A percentile compares a stretch with the other conserved stretches of the same genome.
Evolutionary conservation across 1,140 invertebrate genomes (phyloP).

Genomic region (Drosophila truncata): DNA sequence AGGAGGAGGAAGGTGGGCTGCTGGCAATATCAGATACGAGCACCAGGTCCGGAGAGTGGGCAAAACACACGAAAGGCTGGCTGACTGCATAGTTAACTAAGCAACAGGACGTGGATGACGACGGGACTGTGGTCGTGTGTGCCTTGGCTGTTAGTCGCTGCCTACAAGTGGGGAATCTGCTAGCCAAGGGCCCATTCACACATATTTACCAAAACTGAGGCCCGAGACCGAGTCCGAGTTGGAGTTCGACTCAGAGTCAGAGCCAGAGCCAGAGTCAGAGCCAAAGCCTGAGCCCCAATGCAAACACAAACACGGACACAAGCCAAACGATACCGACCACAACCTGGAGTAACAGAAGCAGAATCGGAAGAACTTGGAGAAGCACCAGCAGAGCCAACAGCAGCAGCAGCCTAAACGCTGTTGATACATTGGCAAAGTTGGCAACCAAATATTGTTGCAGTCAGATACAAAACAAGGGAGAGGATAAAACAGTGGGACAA

Average conservation of each 20-base stretch:
- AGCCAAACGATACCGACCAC: constrained; percentile 49
- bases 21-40: constrained; percentile 61
- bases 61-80: constrained; percentile 58
- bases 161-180: constrained; percentile 43
- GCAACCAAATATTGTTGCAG: constrained; percentile 82
- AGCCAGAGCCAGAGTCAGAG: not conserved
- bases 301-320: constrained; percentile 55
- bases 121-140: constrained; percentile 19
- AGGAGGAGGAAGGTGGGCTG: constrained; percentile 37
- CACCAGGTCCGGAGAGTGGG: constrained; percentile 27
- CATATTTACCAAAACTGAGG: constrained; percentile 43
- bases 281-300: constrained; percentile 34
- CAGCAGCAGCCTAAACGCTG: constrained; percentile 71
- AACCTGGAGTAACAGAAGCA: constrained; percentile 32
- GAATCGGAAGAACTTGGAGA: constrained; percentile 28
- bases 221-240: constrained; percentile 4
- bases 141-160: constrained; percentile 34
- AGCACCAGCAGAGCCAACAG: constrained; percentile 29
- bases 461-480: constrained; percentile 58
- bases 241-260: not conserved
- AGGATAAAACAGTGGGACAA: constrained; percentile 1
- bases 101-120: constrained; percentile 49
- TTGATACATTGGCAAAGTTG: constrained; percentile 78
- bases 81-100: constrained; percentile 64
- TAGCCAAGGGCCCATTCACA: constrained; percentile 52